Percentiles rank a stretch among this genome's conserved stretches.
Evolutionary conservation across 2,797 vertebrate species (phyloP).

Genomic region (Microctenopoma lineatum): DNA sequence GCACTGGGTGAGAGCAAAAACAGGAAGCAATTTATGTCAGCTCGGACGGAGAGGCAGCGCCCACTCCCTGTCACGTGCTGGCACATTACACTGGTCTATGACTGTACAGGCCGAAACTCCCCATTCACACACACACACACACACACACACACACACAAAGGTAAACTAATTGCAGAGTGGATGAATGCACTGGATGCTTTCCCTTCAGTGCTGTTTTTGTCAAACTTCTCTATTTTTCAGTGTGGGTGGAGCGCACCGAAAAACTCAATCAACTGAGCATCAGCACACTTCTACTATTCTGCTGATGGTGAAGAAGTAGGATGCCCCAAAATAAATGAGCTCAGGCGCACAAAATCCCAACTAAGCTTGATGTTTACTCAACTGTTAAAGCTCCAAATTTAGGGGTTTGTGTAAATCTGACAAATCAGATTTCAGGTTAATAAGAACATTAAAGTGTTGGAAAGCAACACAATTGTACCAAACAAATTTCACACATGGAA

Average conservation of each 20-base stretch:
- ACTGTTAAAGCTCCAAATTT: constrained; percentile 16
- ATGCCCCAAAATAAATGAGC: constrained; percentile 47
- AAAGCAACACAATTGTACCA: constrained; percentile 16
- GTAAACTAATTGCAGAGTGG: constrained; percentile 17
- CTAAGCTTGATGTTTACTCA: constrained; percentile 32
- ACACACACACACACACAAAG: constrained; percentile 17
- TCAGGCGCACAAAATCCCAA: constrained; percentile 27
- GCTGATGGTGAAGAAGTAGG: constrained; percentile 49
- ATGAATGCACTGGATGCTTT: constrained; percentile 15
- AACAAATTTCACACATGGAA: constrained; percentile 5
- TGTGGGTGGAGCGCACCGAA: constrained; percentile 20
- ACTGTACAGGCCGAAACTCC: constrained; percentile 22
- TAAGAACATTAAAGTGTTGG: constrained; percentile 16
- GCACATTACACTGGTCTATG: constrained; percentile 42
- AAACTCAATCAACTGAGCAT: constrained; percentile 41
- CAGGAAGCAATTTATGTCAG: constrained; percentile 61
- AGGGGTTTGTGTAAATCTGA: constrained; percentile 18
- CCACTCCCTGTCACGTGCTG: constrained; percentile 50
- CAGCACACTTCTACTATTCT: constrained; percentile 49
- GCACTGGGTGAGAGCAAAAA: constrained; percentile 48
- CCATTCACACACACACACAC: constrained; percentile 1
- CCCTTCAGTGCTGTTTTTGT: constrained; percentile 34
- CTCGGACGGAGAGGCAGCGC: constrained; percentile 36
- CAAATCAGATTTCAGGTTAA: constrained; percentile 20
- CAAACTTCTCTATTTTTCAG: constrained; percentile 29